A percentile compares a stretch with the other conserved stretches of the same genome.
Evolutionary conservation across 2,888 invertebrate species (phyloP).

Genomic region (Anaspis maculata): DNA sequence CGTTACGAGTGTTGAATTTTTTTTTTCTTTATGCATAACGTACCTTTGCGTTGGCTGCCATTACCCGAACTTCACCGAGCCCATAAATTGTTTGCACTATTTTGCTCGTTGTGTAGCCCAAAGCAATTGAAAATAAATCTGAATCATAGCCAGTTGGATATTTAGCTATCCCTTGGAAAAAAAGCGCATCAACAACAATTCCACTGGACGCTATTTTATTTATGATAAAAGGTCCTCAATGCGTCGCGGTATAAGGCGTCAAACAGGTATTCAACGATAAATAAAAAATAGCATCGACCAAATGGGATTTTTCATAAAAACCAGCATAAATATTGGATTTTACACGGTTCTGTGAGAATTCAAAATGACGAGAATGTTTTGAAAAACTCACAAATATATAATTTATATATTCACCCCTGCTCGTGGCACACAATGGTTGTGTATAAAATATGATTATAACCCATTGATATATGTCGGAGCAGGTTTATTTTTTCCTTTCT

Average conservation of each 20-base stretch:
- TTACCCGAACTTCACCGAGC: too few species aligned
- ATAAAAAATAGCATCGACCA: constrained; percentile 13
- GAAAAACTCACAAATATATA: constrained; percentile 21
- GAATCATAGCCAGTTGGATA: too few species aligned
- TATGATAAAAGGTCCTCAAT: constrained; percentile 5
- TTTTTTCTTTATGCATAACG: too few species aligned
- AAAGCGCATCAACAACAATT: too few species aligned
- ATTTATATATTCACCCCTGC: constrained; percentile 28
- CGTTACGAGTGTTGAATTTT: too few species aligned
- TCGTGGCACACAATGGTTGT: constrained; percentile 20
- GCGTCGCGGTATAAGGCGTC: constrained; percentile 10
- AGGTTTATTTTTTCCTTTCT: constrained; percentile 13
- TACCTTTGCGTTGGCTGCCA: too few species aligned
- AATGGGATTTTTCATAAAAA: constrained; percentile 14
- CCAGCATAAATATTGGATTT: constrained; percentile 17
- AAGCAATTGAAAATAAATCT: too few species aligned
- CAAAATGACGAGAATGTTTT: constrained; percentile 16
- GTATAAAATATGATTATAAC: constrained; percentile 25
- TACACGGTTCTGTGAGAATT: constrained; percentile 13
- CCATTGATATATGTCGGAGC: constrained; percentile 22
- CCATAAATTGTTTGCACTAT: too few species aligned
- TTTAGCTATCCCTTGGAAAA: too few species aligned
- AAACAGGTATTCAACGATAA: constrained; percentile 15
- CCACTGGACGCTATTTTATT: too few species aligned
- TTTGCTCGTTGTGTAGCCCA: too few species aligned